Evolutionary conservation across 2,113 vertebrate species (phyloP).

Genomic region (Notothenia rossii): DNA sequence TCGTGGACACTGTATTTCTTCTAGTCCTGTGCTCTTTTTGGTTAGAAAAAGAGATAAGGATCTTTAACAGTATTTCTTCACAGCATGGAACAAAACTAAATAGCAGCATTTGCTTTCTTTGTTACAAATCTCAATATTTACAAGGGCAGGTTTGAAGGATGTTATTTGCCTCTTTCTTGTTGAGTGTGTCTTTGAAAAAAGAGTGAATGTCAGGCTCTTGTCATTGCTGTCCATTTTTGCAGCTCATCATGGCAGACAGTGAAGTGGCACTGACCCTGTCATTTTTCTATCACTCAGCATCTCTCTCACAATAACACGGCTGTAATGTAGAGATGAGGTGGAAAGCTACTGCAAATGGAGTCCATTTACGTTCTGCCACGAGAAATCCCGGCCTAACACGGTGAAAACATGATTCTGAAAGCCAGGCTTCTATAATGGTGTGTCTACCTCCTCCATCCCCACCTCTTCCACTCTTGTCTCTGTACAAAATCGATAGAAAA

Average conservation of each 20-base stretch:
- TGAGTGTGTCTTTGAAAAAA: not conserved
- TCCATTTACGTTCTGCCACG: conserved; percentile 21
- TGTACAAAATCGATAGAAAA: conserved; percentile 47
- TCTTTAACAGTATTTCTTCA: conserved; percentile 15
- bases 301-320: not conserved
- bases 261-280: conserved; percentile 6
- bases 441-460: not conserved
- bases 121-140: not conserved
- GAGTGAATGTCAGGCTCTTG: not conserved
- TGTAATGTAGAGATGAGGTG: conserved; percentile 9
- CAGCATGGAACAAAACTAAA: conserved; percentile 11
- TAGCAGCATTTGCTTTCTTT: conserved; percentile 26
- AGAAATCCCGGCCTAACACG: conserved; percentile 13
- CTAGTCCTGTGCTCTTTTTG: conserved; percentile 9
- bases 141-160: conserved; percentile 5
- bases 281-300: conserved; percentile 1
- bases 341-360: conserved; percentile 35
- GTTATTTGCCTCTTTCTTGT: not conserved
- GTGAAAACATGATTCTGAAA: conserved; percentile 24
- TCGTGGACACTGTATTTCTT: conserved; percentile 42
- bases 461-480: conserved; percentile 20
- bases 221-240: conserved; percentile 9
- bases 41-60: conserved; percentile 16
- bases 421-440: not conserved
- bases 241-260: conserved; percentile 13